A percentile compares a stretch with the other conserved stretches of the same genome.
phyloP scores from a whole-genome alignment of 2,113 vertebrate species.

The Pao palembangensis region DNA sequence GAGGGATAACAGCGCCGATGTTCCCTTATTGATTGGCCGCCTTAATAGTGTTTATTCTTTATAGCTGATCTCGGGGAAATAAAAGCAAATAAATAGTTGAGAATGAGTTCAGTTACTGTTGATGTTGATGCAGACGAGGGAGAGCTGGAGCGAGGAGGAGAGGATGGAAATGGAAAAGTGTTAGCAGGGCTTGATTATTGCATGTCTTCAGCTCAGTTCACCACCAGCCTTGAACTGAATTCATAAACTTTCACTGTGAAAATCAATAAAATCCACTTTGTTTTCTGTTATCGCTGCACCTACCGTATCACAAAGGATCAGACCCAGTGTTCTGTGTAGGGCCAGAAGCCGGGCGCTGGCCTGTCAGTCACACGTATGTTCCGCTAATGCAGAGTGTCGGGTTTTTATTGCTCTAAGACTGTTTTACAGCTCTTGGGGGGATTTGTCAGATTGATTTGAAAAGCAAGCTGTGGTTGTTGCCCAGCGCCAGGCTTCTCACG shows the following conservation, averaged over 20 bases:
- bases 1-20: constrained; percentile 67
- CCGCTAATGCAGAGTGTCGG: constrained; percentile 54
- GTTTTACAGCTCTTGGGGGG: constrained; percentile 49
- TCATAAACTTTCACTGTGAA: too few species aligned
- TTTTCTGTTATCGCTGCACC: constrained; percentile 13
- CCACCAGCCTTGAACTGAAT: neutral
- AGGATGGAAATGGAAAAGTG: constrained; percentile 14
- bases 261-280: too few species aligned
- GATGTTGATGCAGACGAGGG: constrained; percentile 30
- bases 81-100: constrained; percentile 75
- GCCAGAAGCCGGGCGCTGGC: constrained; percentile 39
- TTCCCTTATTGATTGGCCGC: constrained; percentile 77
- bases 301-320: constrained; percentile 16
- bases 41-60: constrained; percentile 82
- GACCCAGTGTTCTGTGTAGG: constrained; percentile 29
- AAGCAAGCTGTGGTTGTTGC: constrained; percentile 55
- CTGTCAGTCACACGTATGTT: constrained; percentile 38
- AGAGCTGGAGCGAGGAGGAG: constrained; percentile 37
- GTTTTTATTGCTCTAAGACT: constrained; percentile 63
- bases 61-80: constrained; percentile 78
- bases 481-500: constrained; percentile 20
- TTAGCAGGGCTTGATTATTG: neutral
- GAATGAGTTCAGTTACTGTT: constrained; percentile 60
- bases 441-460: constrained; percentile 74
- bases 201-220: constrained; percentile 13